Conservation (phyloP, 35 echinoderm and acorn worm genomes). For the Stichopus chloronotus region DNA sequence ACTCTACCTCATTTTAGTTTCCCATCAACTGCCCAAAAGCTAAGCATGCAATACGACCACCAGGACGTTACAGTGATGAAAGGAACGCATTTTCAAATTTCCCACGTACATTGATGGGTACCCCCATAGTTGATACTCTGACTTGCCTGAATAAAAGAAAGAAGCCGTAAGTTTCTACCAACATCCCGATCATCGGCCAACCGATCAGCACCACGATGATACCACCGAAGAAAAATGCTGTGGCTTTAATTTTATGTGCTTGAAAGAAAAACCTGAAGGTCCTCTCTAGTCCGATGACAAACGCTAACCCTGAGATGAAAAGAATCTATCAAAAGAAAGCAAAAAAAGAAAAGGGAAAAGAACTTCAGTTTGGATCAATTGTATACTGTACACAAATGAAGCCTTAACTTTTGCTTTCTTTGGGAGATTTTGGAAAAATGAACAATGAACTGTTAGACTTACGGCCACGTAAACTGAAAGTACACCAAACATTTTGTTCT, state of each 20-base stretch:
- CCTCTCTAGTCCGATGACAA: constrained; percentile 94
- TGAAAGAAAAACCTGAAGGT: constrained; percentile 99
- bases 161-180: constrained; percentile 94
- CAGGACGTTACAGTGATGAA: too few relatives aligned
- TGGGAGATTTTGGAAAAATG: too few relatives aligned
- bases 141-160: constrained; percentile 97
- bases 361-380: not conserved
- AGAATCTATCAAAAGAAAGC: constrained; percentile 86
- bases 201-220: constrained; percentile 95
- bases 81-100: too few relatives aligned
- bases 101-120: too few relatives aligned
- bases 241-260: constrained; percentile 94
- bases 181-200: constrained; percentile 95
- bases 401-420: too few relatives aligned
- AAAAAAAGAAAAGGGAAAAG: not conserved
- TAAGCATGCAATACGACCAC: too few relatives aligned
- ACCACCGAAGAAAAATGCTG: constrained; percentile 92
- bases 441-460: too few relatives aligned
- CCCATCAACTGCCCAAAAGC: too few relatives aligned
- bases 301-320: constrained; percentile 88
- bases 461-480: not conserved
- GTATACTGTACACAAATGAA: too few relatives aligned
- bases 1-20: too few relatives aligned
- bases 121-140: too few relatives aligned
- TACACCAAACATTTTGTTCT: too few relatives aligned